phyloP scores from a whole-genome alignment of 2,888 invertebrate species.

The Eretmocerus hayati region DNA sequence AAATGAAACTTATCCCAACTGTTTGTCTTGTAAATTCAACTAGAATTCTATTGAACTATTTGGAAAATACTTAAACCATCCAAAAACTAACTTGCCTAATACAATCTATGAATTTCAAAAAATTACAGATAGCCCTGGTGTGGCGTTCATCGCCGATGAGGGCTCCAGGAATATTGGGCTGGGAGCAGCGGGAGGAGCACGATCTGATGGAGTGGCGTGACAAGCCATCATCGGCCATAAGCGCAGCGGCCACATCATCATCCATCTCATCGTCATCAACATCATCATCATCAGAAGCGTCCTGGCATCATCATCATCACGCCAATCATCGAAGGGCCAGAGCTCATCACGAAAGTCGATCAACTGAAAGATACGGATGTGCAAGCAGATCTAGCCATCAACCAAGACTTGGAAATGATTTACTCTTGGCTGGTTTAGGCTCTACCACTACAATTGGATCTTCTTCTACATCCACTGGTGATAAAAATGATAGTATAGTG shows the following conservation, averaged over 20 bases:
- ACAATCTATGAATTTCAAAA: too few relatives aligned
- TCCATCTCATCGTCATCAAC: slow-evolving; percentile 12
- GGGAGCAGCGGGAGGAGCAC: slow-evolving; percentile 46
- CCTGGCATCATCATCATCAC: slow-evolving; percentile 8
- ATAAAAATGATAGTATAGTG: background rate
- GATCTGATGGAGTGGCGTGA: slow-evolving; percentile 46
- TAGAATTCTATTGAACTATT: too few relatives aligned
- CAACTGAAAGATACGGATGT: slow-evolving; percentile 22
- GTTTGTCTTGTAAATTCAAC: too few relatives aligned
- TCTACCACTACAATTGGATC: background rate
- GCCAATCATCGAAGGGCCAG: slow-evolving; percentile 5
- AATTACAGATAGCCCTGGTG: slow-evolving; percentile 42
- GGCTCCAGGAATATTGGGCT: slow-evolving; percentile 44
- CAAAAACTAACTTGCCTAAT: too few relatives aligned
- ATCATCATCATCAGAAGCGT: background rate
- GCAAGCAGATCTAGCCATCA: background rate
- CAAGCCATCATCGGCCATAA: slow-evolving; percentile 25
- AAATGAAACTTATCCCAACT: too few relatives aligned
- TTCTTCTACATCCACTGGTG: too few relatives aligned
- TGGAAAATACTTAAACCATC: too few relatives aligned
- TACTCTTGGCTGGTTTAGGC: background rate
- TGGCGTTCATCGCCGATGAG: slow-evolving; percentile 46
- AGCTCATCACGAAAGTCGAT: slow-evolving; percentile 25
- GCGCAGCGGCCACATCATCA: slow-evolving; percentile 30
- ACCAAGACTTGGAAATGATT: background rate